phyloP scores from a whole-genome alignment of 92 coral and sea anemone genomes.

The Paramuricea clavata region DNA sequence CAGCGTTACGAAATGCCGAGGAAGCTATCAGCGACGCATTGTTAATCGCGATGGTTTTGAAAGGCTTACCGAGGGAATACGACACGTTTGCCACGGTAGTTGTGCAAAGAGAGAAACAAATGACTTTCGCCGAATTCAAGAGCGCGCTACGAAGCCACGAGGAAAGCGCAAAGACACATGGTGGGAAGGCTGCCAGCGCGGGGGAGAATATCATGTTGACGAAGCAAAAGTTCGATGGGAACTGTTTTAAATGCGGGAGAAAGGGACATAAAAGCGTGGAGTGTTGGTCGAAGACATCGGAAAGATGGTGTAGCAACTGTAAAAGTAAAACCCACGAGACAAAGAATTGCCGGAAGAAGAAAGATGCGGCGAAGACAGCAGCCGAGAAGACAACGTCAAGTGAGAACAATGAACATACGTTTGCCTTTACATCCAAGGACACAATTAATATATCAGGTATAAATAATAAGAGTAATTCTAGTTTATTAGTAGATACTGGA shows the following conservation, averaged over 20 bases:
- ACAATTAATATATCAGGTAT: conserved; percentile 27
- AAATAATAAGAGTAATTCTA: neutral
- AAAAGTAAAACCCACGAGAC: conserved; percentile 4
- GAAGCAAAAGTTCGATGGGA: conserved; percentile 5
- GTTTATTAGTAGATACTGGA: conserved; percentile 7
- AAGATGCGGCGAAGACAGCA: conserved; percentile 49
- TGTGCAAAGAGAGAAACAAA: conserved; percentile 43
- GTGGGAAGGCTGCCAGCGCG: neutral
- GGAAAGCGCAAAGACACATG: conserved; percentile 17
- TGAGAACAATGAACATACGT: conserved; percentile 18
- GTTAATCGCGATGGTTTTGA: conserved; percentile 57
- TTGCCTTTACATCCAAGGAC: conserved; percentile 49
- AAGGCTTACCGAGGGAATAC: conserved; percentile 57
- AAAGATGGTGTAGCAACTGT: neutral
- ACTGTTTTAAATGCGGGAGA: conserved; percentile 19
- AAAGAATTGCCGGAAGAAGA: conserved; percentile 32
- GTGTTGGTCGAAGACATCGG: conserved; percentile 22
- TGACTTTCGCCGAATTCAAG: conserved; percentile 57
- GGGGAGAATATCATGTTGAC: neutral
- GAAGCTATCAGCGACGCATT: conserved; percentile 54
- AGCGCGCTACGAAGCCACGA: conserved; percentile 51
- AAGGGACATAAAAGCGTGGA: conserved; percentile 44
- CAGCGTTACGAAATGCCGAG: conserved; percentile 49
- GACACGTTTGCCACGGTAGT: conserved; percentile 57
- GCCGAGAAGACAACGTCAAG: conserved; percentile 19